phyloP scores from a whole-genome alignment of 2,797 vertebrate species.

The Harpagifer antarcticus region DNA sequence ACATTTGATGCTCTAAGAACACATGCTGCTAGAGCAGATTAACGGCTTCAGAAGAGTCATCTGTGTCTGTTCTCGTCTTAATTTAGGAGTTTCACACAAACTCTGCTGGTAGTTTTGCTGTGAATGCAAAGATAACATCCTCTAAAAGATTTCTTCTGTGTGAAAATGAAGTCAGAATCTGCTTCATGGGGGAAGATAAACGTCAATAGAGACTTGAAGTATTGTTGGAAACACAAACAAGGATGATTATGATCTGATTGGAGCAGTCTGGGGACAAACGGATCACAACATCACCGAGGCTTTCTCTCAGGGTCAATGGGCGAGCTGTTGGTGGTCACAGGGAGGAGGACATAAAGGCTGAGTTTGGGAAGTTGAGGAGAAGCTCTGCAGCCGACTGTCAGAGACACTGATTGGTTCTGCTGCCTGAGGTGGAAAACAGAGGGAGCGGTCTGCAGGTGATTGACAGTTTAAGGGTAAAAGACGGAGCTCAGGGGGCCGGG shows the following conservation, averaged over 20 bases:
- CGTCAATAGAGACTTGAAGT: too few relatives aligned
- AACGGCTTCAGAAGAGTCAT: constrained; percentile 37
- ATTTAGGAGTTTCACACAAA: constrained; percentile 7
- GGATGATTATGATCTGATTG: constrained; percentile 33
- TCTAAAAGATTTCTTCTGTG: constrained; percentile 11
- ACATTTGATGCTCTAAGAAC: neutral
- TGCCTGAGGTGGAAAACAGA: constrained; percentile 44
- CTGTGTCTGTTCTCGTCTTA: constrained; percentile 22
- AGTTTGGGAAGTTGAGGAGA: constrained; percentile 28
- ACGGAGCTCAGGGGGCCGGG: constrained; percentile 1
- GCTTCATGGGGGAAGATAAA: neutral
- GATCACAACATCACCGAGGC: constrained; percentile 17
- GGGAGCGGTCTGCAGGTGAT: constrained; percentile 32
- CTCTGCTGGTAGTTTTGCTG: constrained; percentile 9
- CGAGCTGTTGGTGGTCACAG: constrained; percentile 42
- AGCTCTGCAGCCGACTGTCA: constrained; percentile 29
- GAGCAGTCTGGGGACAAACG: constrained; percentile 34
- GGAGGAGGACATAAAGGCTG: neutral
- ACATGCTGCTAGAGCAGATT: constrained; percentile 39
- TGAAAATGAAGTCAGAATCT: constrained; percentile 13
- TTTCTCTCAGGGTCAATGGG: constrained; percentile 46
- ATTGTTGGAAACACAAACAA: constrained; percentile 26
- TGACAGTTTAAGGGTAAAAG: constrained; percentile 39
- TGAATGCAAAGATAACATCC: constrained; percentile 5
- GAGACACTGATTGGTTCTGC: constrained; percentile 67